These are phyloP conservation scores for Myotis myotis DNA, from an alignment of 2,797 vertebrate genomes.

Conservation along the genomic window DNA sequence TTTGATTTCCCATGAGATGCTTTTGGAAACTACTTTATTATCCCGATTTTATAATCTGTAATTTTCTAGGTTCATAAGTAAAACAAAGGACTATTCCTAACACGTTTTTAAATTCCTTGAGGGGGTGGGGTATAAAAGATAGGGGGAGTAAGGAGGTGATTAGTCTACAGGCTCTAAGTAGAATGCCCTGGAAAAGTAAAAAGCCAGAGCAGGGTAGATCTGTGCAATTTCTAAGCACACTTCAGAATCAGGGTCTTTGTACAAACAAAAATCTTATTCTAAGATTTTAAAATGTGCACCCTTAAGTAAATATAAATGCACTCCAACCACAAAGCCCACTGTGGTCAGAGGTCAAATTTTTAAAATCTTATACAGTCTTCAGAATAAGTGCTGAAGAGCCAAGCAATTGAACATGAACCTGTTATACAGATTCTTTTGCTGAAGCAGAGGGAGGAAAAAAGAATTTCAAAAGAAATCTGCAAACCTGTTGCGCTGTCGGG, in stretches of 20 bases:
- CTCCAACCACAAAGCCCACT: conserved; percentile 61
- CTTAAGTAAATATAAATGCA: conserved; percentile 68
- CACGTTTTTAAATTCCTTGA: conserved; percentile 72
- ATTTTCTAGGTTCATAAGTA: conserved; percentile 65
- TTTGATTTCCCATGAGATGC: conserved; percentile 56
- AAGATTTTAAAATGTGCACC: conserved; percentile 66
- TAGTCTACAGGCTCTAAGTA: conserved; percentile 36
- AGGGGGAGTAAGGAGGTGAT: conserved; percentile 50
- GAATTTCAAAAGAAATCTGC: conserved; percentile 73
- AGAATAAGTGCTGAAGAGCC: conserved; percentile 43
- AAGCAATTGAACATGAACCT: conserved; percentile 55
- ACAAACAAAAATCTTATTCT: conserved; percentile 63
- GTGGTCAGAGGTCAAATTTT: conserved; percentile 67
- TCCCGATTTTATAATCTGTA: conserved; percentile 38
- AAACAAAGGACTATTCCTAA: conserved; percentile 75
- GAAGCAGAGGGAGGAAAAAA: conserved; percentile 50
- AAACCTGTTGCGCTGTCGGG: conserved; percentile 81
- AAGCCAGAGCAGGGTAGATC: conserved; percentile 68
- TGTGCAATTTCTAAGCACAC: conserved; percentile 65
- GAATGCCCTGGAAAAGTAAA: conserved; percentile 67
- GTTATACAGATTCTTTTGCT: conserved; percentile 41
- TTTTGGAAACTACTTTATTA: conserved; percentile 62
- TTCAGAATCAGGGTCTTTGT: conserved; percentile 71
- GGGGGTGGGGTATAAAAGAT: conserved; percentile 55
- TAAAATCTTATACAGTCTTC: conserved; percentile 69